Base-by-base conservation (phyloP, 2,797 vertebrate species). In the Clarias fuscus region DNA sequence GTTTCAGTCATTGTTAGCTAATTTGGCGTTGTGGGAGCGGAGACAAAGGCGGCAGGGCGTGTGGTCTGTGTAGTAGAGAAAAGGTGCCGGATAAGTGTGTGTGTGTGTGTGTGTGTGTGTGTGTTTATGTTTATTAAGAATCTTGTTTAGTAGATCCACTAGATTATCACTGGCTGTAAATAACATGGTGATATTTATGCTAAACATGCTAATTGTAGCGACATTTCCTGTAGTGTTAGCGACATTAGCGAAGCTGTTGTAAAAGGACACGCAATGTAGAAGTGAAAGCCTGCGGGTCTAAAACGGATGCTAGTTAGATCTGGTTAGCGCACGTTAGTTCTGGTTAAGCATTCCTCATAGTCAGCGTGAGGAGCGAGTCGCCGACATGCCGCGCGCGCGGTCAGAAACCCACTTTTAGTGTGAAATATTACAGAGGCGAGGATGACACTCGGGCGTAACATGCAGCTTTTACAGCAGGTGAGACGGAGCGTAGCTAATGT, bases 401-500 rank as follows among this genome's bases (percentile, higher is more conserved):
- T 48, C 48, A 48, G 48, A 48, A 48, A 48, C 48, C 48, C 48
- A 2, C 48, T 48, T 48, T 48, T 48, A 48, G 8, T 8, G 13
- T 22, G 20, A 72, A 43, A 72, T 10, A 10, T 4, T 37, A 71
- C 0, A 4, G 20, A 11, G 43, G 20, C 14, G 4, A n/a, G 43
- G 11, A 76, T 17, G 27, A 17, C 48, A 56, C 27, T 61, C 4
- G 27, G 33, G 30, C 1, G 4, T 7, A 15, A 62, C 77, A 24
- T 30, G 37, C 33, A 4, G 78, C 61, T 65, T 15, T 79, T 79
- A 62, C 7, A 88, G 91, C 93, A 91, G 85, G 93, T 93, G 91
- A 58, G 75, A 88, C 90, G 85, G 48, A 87, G 87, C 91, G 92
- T 88, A 2, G 88, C 86, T 90, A 91, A 91, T 88, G 93, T 93